A percentile compares a stretch with the other conserved stretches of the same genome.
Conservation (phyloP, 1,140 invertebrate genomes). For the Leguminivora glycinivorella region DNA sequence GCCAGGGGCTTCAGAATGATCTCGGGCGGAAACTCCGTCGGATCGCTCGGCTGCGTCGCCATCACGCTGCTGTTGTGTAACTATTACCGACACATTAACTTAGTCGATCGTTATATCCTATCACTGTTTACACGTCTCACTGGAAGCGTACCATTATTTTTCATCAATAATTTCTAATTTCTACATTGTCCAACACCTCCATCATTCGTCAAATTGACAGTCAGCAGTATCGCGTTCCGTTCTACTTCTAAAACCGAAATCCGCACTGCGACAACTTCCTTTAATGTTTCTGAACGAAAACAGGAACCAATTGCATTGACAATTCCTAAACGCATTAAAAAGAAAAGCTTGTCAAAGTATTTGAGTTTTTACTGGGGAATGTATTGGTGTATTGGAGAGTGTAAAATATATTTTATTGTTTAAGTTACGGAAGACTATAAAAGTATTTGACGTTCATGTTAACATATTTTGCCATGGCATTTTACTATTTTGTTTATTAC, state of each 20-base stretch:
- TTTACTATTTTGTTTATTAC: neutral
- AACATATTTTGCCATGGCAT: neutral
- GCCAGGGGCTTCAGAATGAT: conserved; percentile 89
- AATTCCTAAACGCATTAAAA: conserved; percentile 9
- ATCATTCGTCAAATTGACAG: conserved; percentile 42
- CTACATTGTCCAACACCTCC: conserved; percentile 50
- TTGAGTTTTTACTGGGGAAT: too few relatives aligned
- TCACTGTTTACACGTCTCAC: conserved; percentile 36
- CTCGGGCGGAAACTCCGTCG: conserved; percentile 86
- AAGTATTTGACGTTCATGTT: neutral
- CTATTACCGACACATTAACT: conserved; percentile 14
- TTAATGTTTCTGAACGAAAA: conserved; percentile 14
- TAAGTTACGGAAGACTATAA: too few relatives aligned
- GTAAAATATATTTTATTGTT: too few relatives aligned
- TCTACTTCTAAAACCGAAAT: neutral
- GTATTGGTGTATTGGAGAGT: too few relatives aligned
- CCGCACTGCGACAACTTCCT: neutral
- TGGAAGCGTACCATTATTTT: conserved; percentile 20
- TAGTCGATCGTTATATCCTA: neutral
- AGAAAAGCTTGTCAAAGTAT: neutral
- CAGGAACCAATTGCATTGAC: neutral
- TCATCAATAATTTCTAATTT: conserved; percentile 35
- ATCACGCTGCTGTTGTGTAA: conserved; percentile 43
- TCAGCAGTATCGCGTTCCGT: conserved; percentile 17
- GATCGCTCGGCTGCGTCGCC: conserved; percentile 76